phyloP scores from a whole-genome alignment of 30 jellyfish, hydroid and myxozoan genomes.

The Aurelia sp. region DNA sequence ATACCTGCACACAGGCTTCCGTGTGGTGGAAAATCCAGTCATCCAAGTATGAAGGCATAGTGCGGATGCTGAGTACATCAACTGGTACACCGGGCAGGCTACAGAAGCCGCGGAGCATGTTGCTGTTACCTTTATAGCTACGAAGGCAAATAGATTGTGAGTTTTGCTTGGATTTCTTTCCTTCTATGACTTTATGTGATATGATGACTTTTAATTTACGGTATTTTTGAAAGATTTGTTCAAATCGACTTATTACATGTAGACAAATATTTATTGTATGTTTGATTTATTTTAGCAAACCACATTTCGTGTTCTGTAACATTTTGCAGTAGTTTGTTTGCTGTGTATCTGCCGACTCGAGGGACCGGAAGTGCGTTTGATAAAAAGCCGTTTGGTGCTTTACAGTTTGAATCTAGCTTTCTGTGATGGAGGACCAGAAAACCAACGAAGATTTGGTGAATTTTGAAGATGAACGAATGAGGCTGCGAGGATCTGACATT shows the following conservation, averaged over 20 bases:
- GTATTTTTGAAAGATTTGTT: background rate
- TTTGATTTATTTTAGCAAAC: background rate
- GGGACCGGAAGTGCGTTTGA: background rate
- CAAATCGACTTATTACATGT: too few species aligned
- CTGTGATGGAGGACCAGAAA: conserved; percentile 20
- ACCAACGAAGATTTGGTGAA: conserved; percentile 15
- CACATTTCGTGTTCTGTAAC: background rate
- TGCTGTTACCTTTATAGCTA: conserved; percentile 2
- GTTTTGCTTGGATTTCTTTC: background rate
- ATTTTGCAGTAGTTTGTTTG: conserved; percentile 12
- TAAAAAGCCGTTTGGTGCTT: conserved; percentile 9
- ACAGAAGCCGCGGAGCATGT: too few species aligned
- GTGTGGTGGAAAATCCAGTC: background rate
- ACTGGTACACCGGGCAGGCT: too few species aligned
- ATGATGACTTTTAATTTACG: background rate
- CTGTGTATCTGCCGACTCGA: background rate
- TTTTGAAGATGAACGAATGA: conserved; percentile 1
- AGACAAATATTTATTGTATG: background rate
- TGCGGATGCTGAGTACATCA: background rate
- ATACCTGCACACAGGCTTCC: background rate
- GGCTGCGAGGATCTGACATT: too few species aligned
- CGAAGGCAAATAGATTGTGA: background rate
- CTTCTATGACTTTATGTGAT: background rate
- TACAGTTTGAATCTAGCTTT: conserved; percentile 27
- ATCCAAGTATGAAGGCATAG: background rate